A percentile compares a stretch with the other conserved stretches of the same genome.
phyloP scores from a whole-genome alignment of 1,140 invertebrate species.

The Lamellibrachia luymesi region DNA sequence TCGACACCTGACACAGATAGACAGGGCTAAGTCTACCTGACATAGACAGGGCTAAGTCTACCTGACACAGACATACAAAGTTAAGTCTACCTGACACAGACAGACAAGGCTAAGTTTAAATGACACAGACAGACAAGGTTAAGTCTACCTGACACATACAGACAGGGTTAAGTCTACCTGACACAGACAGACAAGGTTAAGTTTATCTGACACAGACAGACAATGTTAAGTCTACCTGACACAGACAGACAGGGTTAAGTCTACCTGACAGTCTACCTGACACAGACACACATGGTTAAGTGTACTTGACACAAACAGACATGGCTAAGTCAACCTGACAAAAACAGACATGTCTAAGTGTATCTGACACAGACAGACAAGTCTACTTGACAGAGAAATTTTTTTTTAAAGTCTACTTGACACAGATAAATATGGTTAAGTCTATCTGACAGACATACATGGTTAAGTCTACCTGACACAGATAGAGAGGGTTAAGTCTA shows the following conservation, averaged over 20 bases:
- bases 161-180: neutral
- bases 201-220: neutral
- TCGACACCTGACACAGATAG: constrained; percentile 41
- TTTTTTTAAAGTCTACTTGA: neutral
- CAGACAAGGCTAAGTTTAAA: no score
- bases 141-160: neutral
- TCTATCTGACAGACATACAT: neutral
- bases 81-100: no score
- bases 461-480: neutral
- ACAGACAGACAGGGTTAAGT: constrained; percentile 7
- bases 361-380: neutral
- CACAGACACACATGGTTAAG: constrained; percentile 30
- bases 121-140: no score
- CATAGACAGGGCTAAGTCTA: neutral
- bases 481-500: constrained; percentile 34
- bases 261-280: neutral
- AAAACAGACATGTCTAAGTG: neutral
- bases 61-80: no score
- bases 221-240: constrained; percentile 40
- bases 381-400: no score
- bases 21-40: neutral
- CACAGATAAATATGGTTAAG: neutral
- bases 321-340: neutral
- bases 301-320: constrained; percentile 35
- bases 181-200: neutral